Conservation (phyloP, 2,888 invertebrate genomes). For the Leptinotarsa haldemani region DNA sequence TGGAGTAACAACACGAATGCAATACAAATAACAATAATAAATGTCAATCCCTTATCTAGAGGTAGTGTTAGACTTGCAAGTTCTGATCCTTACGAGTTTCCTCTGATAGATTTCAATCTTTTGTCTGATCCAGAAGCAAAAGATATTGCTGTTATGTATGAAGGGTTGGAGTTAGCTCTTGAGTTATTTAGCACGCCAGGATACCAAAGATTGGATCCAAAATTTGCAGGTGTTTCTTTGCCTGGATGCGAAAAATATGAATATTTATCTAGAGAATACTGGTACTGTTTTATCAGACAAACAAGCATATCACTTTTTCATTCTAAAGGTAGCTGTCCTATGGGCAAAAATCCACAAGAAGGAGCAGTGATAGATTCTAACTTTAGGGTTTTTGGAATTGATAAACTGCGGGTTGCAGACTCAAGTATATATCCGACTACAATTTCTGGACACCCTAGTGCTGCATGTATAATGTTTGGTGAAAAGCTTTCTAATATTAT, state of each 20-base stretch:
- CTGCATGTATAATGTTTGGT: constrained; percentile 76
- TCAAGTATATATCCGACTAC: constrained; percentile 74
- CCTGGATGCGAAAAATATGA: constrained; percentile 64
- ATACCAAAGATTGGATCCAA: constrained; percentile 67
- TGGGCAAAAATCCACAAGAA: constrained; percentile 73
- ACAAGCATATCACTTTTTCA: constrained; percentile 62
- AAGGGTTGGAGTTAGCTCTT: constrained; percentile 65
- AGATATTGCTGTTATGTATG: constrained; percentile 69
- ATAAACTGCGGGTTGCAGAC: constrained; percentile 72
- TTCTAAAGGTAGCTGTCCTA: constrained; percentile 75
- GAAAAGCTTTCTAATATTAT: constrained; percentile 77
- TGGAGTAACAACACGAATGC: constrained; percentile 54
- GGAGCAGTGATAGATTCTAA: constrained; percentile 73
- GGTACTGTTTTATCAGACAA: constrained; percentile 72
- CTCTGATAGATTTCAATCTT: constrained; percentile 76
- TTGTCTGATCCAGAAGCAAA: constrained; percentile 65
- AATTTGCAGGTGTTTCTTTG: constrained; percentile 43
- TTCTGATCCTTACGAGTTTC: constrained; percentile 56
- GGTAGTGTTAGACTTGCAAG: constrained; percentile 70
- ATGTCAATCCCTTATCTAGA: constrained; percentile 62
- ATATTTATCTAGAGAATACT: constrained; percentile 74
- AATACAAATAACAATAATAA: constrained; percentile 40
- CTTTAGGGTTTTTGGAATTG: constrained; percentile 71
- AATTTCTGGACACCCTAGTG: constrained; percentile 74
- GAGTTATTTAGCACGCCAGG: constrained; percentile 66